Conservation (phyloP, 2,113 vertebrate species). For the Oreochromis niloticus region DNA sequence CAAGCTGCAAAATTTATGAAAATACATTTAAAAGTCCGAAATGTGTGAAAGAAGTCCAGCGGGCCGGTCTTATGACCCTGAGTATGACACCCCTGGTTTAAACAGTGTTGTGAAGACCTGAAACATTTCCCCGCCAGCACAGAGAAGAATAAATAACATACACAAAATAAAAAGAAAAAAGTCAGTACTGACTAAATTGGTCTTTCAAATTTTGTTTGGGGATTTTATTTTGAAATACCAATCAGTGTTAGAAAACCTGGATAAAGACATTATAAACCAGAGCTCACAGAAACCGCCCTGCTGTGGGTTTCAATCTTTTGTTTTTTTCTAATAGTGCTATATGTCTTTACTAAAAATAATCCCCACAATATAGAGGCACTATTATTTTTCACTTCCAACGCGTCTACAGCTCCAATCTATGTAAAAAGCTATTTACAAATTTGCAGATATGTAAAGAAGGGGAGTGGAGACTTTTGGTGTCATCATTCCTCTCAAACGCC, state of each 20-base stretch:
- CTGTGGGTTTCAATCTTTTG: not conserved
- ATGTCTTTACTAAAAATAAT: constrained; percentile 64
- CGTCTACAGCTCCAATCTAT: constrained; percentile 51
- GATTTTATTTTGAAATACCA: not conserved
- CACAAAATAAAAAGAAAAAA: not conserved
- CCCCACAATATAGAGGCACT: constrained; percentile 70
- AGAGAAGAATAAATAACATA: not conserved
- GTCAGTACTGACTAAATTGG: not conserved
- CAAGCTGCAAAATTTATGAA: not conserved
- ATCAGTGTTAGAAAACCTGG: not conserved
- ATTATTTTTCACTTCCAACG: constrained; percentile 53
- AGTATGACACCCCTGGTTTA: not conserved
- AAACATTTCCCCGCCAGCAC: not conserved
- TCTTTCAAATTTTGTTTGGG: not conserved
- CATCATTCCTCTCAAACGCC: constrained; percentile 77
- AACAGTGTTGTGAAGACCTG: not conserved
- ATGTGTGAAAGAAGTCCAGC: not conserved
- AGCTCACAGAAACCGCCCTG: not conserved
- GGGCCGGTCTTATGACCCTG: not conserved
- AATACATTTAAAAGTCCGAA: not conserved
- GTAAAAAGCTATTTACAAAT: constrained; percentile 67
- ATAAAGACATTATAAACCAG: not conserved
- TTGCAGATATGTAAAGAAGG: constrained; percentile 47
- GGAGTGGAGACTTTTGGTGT: constrained; percentile 10
- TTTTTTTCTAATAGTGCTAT: constrained; percentile 47